Evolutionary conservation across 1,140 invertebrate genomes (phyloP), one percentile per base, ranked within the genome.

Genomic region (Megalonaias nervosa): DNA sequence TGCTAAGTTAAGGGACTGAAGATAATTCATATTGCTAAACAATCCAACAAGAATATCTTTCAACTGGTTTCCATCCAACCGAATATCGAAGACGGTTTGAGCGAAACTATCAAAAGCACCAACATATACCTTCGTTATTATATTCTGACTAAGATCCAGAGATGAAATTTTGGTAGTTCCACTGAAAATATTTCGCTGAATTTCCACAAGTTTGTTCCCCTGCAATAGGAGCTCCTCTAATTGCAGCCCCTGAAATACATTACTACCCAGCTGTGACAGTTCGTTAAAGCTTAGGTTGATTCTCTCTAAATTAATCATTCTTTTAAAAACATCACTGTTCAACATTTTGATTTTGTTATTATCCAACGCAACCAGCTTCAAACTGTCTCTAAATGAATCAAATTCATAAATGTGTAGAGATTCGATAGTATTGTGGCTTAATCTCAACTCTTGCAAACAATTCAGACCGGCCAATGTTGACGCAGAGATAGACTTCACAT

Each of bases 31-130:
- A 21, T 71, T 56, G 12, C 61, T 48, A 56, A 80, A 80, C 65
- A 76, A 66, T 17, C 74, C 79, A 64, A 26, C 60, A 64, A 75
- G 38, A n/a, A 81, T 57, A 15, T 67, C 72, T 58, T 48, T 65
- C 19, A 81, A 57, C 5, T 65, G 11, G 58, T 81, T 81, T 12
- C 16, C 60, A 26, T 66, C 26, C 16, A 81, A 57, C 21, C 72
- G 26, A 13, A 81, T 26, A 16, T 61, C 66, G 74, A 71, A 72
- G 12, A 75, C 57, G 62, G 65, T 61, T 21, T 81, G 72, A 15
- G 58, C 58, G 65, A 81, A 81, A 68, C 72, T 74, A 23, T 74
- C 66, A 74, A 81, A 81, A 48, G 76, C 66, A 38, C 67, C 61
- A 21, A 66, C 58, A 31, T 57, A 17, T 26, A 81, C 62, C 12